A percentile compares a stretch with the other conserved stretches of the same genome.
phyloP scores from a whole-genome alignment of 2,797 vertebrate genomes.

The Carduelis carduelis region DNA sequence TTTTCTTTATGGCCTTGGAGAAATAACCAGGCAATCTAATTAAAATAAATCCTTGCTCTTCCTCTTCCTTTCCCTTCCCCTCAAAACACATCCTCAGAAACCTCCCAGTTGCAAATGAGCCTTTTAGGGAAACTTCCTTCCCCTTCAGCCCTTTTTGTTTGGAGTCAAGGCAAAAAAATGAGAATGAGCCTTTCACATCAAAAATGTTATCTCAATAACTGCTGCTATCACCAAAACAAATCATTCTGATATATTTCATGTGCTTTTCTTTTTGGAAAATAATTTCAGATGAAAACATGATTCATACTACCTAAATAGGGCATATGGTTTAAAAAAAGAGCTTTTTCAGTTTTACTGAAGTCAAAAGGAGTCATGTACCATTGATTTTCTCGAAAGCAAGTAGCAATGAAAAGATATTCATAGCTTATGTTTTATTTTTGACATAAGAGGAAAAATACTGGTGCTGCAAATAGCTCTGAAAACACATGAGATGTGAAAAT shows the following conservation, averaged over 20 bases:
- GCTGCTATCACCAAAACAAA: background rate
- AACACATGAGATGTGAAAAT: slow-evolving; percentile 20
- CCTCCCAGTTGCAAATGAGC: background rate
- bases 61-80: background rate
- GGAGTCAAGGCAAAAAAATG: background rate
- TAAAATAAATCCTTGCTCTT: background rate
- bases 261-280: background rate
- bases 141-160: background rate
- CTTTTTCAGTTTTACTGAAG: background rate
- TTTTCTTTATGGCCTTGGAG: background rate
- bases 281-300: background rate
- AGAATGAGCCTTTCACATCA: background rate
- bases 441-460: background rate
- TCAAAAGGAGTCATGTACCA: background rate
- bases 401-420: background rate
- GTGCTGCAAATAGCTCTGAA: background rate
- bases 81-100: background rate
- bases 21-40: background rate
- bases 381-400: background rate
- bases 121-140: background rate
- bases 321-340: background rate
- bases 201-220: background rate
- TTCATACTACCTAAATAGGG: background rate
- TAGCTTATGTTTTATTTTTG: slow-evolving; percentile 15
- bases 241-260: background rate